Conservation (phyloP, 2,113 vertebrate genomes). For the Ptychochromis oligacanthus region DNA sequence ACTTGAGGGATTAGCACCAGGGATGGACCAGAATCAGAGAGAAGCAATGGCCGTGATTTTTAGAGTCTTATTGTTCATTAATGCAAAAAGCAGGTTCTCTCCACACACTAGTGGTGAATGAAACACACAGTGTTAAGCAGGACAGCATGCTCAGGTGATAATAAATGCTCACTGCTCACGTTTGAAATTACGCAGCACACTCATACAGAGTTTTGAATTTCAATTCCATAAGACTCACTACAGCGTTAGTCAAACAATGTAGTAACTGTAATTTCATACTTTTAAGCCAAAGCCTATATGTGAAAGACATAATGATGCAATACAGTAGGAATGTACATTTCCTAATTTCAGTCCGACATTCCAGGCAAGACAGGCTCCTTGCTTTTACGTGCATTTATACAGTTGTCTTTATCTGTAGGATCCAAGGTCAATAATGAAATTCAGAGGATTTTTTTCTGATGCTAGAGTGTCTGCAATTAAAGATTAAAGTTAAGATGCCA, state of each 20-base stretch:
- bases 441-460: neutral
- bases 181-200: neutral
- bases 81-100: slow-evolving; percentile 1
- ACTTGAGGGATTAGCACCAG: slow-evolving; percentile 38
- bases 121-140: slow-evolving; percentile 11
- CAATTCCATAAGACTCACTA: neutral
- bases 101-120: neutral
- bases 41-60: slow-evolving; percentile 18
- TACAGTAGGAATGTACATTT: neutral
- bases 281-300: neutral
- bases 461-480: neutral
- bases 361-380: neutral
- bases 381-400: neutral
- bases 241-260: neutral
- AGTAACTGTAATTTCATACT: neutral
- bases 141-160: slow-evolving; percentile 7
- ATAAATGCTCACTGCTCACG: neutral
- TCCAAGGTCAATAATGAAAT: neutral
- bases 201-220: neutral
- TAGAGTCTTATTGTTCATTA: slow-evolving; percentile 29
- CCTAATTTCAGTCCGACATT: neutral
- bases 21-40: neutral
- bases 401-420: neutral
- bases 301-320: neutral
- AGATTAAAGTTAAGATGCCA: neutral